Evolutionary conservation across 2,797 vertebrate species (phyloP), one percentile per base, ranked within the genome.

Genomic region (Squalus acanthias): DNA sequence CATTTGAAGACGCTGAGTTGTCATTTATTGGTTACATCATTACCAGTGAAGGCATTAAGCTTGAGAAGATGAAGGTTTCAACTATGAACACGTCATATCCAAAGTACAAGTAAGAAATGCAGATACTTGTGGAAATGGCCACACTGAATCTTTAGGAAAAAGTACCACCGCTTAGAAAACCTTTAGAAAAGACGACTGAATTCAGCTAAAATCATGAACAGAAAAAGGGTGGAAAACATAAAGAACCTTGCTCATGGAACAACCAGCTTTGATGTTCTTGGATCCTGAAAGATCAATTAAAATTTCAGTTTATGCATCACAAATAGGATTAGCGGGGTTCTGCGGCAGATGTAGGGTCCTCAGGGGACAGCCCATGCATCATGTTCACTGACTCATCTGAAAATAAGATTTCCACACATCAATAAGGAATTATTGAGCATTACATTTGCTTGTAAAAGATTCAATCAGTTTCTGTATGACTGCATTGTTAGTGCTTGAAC

Each of bases 401-500:
- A 67, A 95, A 9, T 95, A 46, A 1, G 20, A 65, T 39, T 1
- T 1, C 33, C 67, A 29, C 93, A 69, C 12, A 93, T 76, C 29
- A 29, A 95, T n/a, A 82, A 85, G 46, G 7, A 53, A 53, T 29
- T 95, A 29, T 39, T 85, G 60, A 82, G 76, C 74, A 65, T 67
- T 39, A 46, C 33, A 33, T 70, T 39, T 87, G 39, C 3, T 67
- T 50, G 24, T 29, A 29, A 72, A 82, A 50, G 1, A 9, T 65
- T 50, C 22, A 50, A 87, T 74, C 53, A 88, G 67, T 50, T 72
- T 67, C 70, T 89, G 6, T 50, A 26, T 93, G 97, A 0, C 1
- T 92, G 50, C 79, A 57, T 9, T 74, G 96, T 97, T 39, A 96
- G 79, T 4, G 65, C 50, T 0, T 96, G 97, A 85, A 97, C 96